A percentile compares a stretch with the other conserved stretches of the same genome.
These are phyloP conservation scores for Trinorchestia longiramus DNA, from an alignment of 1,140 invertebrate species.

Conservation along the genomic window DNA sequence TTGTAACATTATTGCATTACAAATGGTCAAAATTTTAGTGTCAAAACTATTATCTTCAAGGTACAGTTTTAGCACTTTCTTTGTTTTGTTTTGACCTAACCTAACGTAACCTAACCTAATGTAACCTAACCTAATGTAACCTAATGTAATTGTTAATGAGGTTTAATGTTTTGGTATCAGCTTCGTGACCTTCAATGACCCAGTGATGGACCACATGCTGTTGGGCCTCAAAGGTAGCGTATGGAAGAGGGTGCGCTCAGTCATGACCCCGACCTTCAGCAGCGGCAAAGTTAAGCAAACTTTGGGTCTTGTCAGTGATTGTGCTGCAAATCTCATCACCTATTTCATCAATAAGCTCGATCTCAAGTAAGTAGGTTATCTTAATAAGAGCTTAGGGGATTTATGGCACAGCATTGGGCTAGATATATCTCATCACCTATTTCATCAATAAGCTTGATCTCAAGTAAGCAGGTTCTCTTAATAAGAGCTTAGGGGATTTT, in stretches of 20 bases:
- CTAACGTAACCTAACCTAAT: too few relatives aligned
- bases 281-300: slow-evolving; percentile 67
- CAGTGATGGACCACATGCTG: slow-evolving; percentile 67
- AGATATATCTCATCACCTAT: slow-evolving; percentile 59
- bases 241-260: slow-evolving; percentile 66
- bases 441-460: slow-evolving; percentile 62
- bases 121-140: too few relatives aligned
- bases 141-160: neutral
- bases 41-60: neutral
- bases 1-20: neutral
- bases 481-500: too few relatives aligned
- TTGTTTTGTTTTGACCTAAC: neutral
- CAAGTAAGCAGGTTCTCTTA: slow-evolving; percentile 52
- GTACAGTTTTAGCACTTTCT: neutral
- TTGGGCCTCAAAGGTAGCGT: slow-evolving; percentile 63
- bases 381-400: too few relatives aligned
- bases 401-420: too few relatives aligned
- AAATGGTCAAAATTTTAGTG: neutral
- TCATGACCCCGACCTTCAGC: slow-evolving; percentile 68
- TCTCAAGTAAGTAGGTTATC: slow-evolving; percentile 47
- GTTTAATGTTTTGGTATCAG: slow-evolving; percentile 43
- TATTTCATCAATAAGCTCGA: slow-evolving; percentile 65
- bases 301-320: slow-evolving; percentile 62
- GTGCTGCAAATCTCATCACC: slow-evolving; percentile 62
- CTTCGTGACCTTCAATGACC: slow-evolving; percentile 66